A percentile compares a stretch with the other conserved stretches of the same genome.
phyloP scores from a whole-genome alignment of 2,888 invertebrate genomes.

The Epistrophe eligans region DNA sequence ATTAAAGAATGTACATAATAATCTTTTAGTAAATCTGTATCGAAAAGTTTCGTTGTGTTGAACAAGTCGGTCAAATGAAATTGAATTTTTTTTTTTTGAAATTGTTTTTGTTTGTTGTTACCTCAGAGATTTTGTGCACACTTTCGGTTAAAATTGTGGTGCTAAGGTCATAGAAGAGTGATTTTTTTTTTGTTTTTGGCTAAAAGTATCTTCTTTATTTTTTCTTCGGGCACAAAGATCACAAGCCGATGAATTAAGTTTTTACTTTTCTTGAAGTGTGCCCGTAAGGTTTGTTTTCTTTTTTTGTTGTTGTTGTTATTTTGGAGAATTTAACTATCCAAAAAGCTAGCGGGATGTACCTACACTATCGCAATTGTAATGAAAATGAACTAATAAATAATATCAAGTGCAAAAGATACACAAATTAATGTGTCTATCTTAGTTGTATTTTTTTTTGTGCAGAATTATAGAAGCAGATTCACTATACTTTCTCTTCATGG shows the following conservation, averaged over 20 bases:
- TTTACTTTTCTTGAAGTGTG: constrained; percentile 37
- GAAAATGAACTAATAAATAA: constrained; percentile 70
- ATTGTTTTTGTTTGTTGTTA: constrained; percentile 6
- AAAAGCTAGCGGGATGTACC: constrained; percentile 2
- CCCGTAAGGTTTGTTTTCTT: constrained; percentile 1
- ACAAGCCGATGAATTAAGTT: constrained; percentile 8
- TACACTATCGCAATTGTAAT: constrained; percentile 25
- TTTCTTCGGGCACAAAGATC: constrained; percentile 25
- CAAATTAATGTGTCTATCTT: constrained; percentile 31
- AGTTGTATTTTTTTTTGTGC: constrained; percentile 33
- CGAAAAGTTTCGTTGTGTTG: constrained; percentile 32
- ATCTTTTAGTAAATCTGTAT: constrained; percentile 19
- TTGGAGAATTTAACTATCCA: constrained; percentile 19
- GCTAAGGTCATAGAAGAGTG: constrained; percentile 74
- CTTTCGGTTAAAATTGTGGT: constrained; percentile 18
- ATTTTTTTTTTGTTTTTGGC: constrained; percentile 34
- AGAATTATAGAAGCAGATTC: constrained; percentile 40
- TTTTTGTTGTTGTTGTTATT: no score
- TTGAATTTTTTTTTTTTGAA: constrained; percentile 53
- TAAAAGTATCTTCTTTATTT: neutral
- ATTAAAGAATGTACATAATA: neutral
- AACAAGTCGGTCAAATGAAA: constrained; percentile 75
- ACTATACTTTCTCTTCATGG: constrained; percentile 45
- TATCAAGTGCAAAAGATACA: constrained; percentile 74
- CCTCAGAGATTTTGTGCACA: constrained; percentile 33